Evolutionary conservation across 1,140 invertebrate genomes (phyloP).

Genomic region (Drosophila fuyamai): DNA sequence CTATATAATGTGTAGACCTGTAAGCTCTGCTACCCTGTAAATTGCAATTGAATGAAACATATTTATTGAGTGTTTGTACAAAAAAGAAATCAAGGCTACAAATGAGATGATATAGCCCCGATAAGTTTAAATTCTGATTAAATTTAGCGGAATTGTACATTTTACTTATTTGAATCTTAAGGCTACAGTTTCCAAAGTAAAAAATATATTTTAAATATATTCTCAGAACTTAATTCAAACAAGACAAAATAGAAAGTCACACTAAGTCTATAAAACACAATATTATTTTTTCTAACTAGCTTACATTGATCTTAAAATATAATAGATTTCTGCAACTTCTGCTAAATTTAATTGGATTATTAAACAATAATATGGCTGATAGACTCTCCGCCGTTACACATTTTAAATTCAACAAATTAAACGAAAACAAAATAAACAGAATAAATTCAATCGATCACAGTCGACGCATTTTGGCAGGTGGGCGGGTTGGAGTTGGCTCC

Average conservation of each 20-base stretch:
- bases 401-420: slow-evolving; percentile 66
- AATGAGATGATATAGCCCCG: slow-evolving; percentile 5
- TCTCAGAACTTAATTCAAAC: not conserved
- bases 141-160: slow-evolving; percentile 8
- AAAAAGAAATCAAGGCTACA: slow-evolving; percentile 34
- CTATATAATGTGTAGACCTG: slow-evolving; percentile 26
- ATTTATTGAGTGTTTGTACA: slow-evolving; percentile 60
- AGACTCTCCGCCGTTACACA: slow-evolving; percentile 40
- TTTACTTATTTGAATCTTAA: not conserved
- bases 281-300: not conserved
- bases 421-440: slow-evolving; percentile 60
- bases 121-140: not conserved
- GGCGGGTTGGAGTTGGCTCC: slow-evolving; percentile 6
- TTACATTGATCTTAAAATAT: too few species aligned
- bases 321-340: not conserved
- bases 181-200: not conserved
- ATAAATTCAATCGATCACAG: slow-evolving; percentile 46
- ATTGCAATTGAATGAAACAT: slow-evolving; percentile 38
- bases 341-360: slow-evolving; percentile 12
- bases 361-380: slow-evolving; percentile 4
- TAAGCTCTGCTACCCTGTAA: slow-evolving; percentile 48
- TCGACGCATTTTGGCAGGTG: slow-evolving; percentile 32
- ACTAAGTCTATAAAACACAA: not conserved
- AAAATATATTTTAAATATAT: too few species aligned
- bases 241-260: not conserved